Conservation (phyloP, 2,888 invertebrate species). For the Gerris lacustris region DNA sequence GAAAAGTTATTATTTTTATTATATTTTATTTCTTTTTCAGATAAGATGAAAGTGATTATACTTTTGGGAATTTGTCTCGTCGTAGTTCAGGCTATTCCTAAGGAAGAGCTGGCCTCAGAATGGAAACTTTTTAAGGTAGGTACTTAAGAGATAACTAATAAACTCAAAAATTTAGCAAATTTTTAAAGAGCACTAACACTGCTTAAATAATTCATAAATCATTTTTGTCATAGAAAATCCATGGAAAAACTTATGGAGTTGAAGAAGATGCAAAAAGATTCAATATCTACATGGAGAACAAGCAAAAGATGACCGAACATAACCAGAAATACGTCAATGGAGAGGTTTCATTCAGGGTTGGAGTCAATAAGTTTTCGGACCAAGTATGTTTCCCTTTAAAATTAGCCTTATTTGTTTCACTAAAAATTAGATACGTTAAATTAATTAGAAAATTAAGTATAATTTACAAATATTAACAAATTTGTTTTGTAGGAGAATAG, state of each 20-base stretch:
- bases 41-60: neutral
- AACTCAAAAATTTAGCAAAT: too few relatives aligned
- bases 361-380: slow-evolving; percentile 73
- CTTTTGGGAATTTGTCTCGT: neutral
- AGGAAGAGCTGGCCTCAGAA: neutral
- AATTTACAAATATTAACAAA: too few relatives aligned
- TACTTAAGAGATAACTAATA: neutral
- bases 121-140: neutral
- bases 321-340: slow-evolving; percentile 61
- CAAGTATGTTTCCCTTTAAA: slow-evolving; percentile 44
- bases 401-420: slow-evolving; percentile 40
- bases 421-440: too few relatives aligned
- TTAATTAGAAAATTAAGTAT: too few relatives aligned
- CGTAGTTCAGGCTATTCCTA: neutral
- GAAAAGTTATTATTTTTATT: too few relatives aligned
- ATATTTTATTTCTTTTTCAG: too few relatives aligned
- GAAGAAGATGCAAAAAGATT: slow-evolving; percentile 14
- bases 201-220: too few relatives aligned
- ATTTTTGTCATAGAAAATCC: neutral
- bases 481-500: too few relatives aligned
- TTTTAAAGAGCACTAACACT: too few relatives aligned
- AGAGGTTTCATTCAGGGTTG: slow-evolving; percentile 51
- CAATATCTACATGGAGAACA: slow-evolving; percentile 48
- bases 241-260: neutral
- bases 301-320: slow-evolving; percentile 68